Conservation (phyloP, 2,888 invertebrate species). For the Pachliopta kotzebuea region DNA sequence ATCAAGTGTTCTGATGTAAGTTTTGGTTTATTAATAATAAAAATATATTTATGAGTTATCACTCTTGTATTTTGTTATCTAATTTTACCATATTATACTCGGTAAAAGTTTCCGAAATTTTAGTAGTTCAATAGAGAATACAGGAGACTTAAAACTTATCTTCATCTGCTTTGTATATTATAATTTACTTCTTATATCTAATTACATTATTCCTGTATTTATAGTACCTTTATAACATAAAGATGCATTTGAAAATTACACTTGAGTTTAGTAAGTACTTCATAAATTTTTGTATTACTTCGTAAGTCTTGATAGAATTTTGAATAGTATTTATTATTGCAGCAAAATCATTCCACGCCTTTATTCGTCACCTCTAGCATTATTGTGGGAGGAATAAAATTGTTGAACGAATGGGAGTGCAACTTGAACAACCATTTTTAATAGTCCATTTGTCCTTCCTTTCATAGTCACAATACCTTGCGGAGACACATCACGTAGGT, state of each 20-base stretch:
- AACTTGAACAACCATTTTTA: constrained; percentile 20
- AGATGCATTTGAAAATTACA: background rate
- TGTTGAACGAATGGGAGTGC: constrained; percentile 14
- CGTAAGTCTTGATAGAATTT: background rate
- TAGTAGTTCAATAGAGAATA: too few relatives aligned
- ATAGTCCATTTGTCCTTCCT: constrained; percentile 28
- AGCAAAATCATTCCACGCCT: constrained; percentile 14
- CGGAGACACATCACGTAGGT: constrained; percentile 23
- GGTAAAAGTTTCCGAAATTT: too few relatives aligned
- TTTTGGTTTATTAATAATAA: background rate
- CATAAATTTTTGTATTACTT: background rate
- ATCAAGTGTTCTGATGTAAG: background rate
- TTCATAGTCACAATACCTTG: constrained; percentile 16
- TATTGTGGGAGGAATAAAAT: constrained; percentile 22
- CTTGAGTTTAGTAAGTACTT: background rate
- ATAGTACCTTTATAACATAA: background rate
- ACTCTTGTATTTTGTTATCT: too few relatives aligned
- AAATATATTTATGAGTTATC: too few relatives aligned
- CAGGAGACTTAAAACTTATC: too few relatives aligned
- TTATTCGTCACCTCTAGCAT: constrained; percentile 19
- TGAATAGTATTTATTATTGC: constrained; percentile 14
- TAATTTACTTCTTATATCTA: background rate
- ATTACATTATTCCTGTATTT: background rate
- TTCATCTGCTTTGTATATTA: too few relatives aligned
- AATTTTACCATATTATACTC: too few relatives aligned